phyloP scores from a whole-genome alignment of 2,888 invertebrate species.

The Ametastegia equiseti region DNA sequence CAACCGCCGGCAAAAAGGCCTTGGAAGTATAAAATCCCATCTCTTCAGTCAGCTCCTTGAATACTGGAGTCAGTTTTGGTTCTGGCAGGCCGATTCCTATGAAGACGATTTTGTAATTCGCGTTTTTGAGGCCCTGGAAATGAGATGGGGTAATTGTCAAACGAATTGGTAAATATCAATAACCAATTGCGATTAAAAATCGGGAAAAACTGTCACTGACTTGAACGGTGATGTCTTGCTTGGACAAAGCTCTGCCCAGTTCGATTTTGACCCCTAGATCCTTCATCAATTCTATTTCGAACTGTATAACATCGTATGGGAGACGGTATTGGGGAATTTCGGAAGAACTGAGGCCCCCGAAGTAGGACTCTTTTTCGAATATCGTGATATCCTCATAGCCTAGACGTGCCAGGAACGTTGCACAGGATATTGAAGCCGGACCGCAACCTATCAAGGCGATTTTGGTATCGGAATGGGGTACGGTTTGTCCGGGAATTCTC shows the following conservation, averaged over 20 bases:
- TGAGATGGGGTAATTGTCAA: neutral
- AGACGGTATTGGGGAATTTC: conserved; percentile 99
- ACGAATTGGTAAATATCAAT: neutral
- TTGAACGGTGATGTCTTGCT: conserved; percentile 85
- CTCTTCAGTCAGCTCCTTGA: conserved; percentile 84
- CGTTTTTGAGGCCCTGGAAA: conserved; percentile 77
- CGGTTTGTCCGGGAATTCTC: conserved; percentile 82
- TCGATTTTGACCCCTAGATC: conserved; percentile 95
- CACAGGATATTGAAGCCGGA: conserved; percentile 97
- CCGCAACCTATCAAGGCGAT: conserved; percentile 96
- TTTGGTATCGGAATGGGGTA: conserved; percentile 79
- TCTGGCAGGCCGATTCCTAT: conserved; percentile 94
- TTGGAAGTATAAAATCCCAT: conserved; percentile 98
- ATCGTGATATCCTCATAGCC: conserved; percentile 95
- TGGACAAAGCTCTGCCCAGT: conserved; percentile 84
- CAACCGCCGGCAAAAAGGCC: conserved; percentile 92
- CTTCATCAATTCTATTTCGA: conserved; percentile 93
- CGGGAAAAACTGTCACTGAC: conserved; percentile 71
- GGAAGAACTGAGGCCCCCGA: conserved; percentile 95
- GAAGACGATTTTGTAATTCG: conserved; percentile 88
- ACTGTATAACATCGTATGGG: conserved; percentile 94
- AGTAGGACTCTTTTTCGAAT: conserved; percentile 91
- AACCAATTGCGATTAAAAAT: neutral
- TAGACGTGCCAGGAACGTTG: conserved; percentile 94
- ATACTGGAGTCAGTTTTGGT: conserved; percentile 89